Conservation (phyloP, 2,113 vertebrate species). For the Cryptomyrus ogoouensis region DNA sequence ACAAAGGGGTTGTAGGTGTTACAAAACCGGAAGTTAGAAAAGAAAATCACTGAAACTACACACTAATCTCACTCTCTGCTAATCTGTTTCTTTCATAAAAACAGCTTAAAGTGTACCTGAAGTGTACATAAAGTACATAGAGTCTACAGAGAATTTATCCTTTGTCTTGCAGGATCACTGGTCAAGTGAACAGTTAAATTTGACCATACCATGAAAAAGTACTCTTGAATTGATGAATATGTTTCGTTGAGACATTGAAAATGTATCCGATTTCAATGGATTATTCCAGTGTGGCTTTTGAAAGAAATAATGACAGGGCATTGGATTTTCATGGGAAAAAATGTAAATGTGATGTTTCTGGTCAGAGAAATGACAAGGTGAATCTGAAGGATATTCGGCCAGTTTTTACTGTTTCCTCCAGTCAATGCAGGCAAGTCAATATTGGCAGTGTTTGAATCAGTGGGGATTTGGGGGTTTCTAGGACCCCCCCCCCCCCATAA, state of each 20-base stretch:
- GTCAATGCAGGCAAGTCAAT: background rate
- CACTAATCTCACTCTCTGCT: background rate
- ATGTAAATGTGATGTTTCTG: background rate
- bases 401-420: background rate
- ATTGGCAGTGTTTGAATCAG: background rate
- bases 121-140: background rate
- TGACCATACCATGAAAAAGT: background rate
- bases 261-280: background rate
- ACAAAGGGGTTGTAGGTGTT: background rate
- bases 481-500: background rate
- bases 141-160: background rate
- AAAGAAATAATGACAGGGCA: background rate
- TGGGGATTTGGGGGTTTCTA: background rate
- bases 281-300: background rate
- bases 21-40: background rate
- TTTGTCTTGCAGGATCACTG: background rate
- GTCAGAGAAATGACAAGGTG: background rate
- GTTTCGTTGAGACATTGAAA: background rate
- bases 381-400: background rate
- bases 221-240: background rate
- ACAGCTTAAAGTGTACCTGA: background rate
- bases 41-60: background rate
- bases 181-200: background rate
- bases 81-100: background rate
- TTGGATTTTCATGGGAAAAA: background rate